A percentile compares a stretch with the other conserved stretches of the same genome.
These are phyloP conservation scores for Apocheima hispidaria DNA, from an alignment of 2,888 invertebrate species.

Conservation along the genomic window DNA sequence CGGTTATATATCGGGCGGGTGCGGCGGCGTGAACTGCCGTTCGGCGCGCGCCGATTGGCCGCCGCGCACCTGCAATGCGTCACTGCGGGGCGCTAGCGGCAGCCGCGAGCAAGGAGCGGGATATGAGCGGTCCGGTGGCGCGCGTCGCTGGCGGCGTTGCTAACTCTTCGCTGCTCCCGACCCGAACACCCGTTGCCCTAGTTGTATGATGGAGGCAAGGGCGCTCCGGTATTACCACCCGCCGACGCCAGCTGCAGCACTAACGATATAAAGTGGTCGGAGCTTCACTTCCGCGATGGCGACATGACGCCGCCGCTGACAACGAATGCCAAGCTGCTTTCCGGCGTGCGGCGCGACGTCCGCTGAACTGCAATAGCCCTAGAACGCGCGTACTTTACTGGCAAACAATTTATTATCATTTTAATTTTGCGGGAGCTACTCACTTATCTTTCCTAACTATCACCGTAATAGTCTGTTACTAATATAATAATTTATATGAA, in stretches of 20 bases:
- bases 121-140: conserved; percentile 40
- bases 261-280: conserved; percentile 56
- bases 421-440: too few species aligned
- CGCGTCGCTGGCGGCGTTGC: conserved; percentile 53
- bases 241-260: conserved; percentile 60
- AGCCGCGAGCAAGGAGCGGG: conserved; percentile 49
- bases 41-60: conserved; percentile 91
- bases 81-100: conserved; percentile 83
- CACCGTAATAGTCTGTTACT: too few species aligned
- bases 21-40: conserved; percentile 91
- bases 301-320: background rate
- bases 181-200: conserved; percentile 66
- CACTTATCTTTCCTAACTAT: too few species aligned
- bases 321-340: too few species aligned
- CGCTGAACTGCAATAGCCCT: too few species aligned
- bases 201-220: conserved; percentile 63
- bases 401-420: too few species aligned
- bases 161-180: conserved; percentile 54
- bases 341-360: too few species aligned
- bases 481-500: too few species aligned
- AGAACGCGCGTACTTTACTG: too few species aligned
- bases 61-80: conserved; percentile 95
- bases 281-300: conserved; percentile 36
- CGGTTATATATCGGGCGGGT: conserved; percentile 89
- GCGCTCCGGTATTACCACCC: conserved; percentile 62